These are phyloP conservation scores for Drosophila multiciliata DNA, from an alignment of 2,888 invertebrate species.

Conservation along the genomic window DNA sequence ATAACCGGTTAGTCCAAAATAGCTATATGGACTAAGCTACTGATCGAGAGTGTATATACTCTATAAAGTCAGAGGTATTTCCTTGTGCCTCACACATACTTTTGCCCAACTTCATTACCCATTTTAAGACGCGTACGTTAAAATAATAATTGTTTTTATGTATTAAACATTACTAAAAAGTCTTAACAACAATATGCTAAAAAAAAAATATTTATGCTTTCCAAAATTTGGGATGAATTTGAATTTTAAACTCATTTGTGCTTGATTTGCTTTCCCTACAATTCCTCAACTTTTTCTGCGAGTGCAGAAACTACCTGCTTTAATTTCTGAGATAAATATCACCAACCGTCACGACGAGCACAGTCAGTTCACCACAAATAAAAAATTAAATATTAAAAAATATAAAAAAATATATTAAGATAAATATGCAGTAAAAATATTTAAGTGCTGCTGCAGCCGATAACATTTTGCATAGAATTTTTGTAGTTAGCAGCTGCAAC, in stretches of 20 bases:
- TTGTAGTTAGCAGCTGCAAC: conserved; percentile 18
- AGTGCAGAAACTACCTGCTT: conserved; percentile 3
- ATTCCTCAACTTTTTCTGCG: neutral
- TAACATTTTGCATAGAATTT: conserved; percentile 59
- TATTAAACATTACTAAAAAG: neutral
- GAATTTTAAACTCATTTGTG: neutral
- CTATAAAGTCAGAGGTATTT: neutral
- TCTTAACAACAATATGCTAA: neutral
- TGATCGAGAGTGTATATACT: neutral
- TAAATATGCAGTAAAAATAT: conserved; percentile 33
- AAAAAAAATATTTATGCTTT: too few species aligned
- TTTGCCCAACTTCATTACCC: neutral
- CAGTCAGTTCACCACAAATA: conserved; percentile 39
- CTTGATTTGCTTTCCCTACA: neutral
- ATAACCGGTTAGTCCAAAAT: neutral
- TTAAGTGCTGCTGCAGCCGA: conserved; percentile 23
- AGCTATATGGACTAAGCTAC: neutral
- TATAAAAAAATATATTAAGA: conserved; percentile 13
- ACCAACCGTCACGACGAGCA: neutral
- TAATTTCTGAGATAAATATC: conserved; percentile 62
- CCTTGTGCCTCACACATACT: neutral
- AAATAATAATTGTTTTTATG: neutral
- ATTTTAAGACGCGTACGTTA: neutral
- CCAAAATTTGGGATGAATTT: too few species aligned
- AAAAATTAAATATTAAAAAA: conserved; percentile 30